Percentiles rank a stretch among this genome's conserved stretches.
These are phyloP conservation scores for Lacanobia oleracea DNA, from an alignment of 2,888 invertebrate genomes.

Conservation along the genomic window DNA sequence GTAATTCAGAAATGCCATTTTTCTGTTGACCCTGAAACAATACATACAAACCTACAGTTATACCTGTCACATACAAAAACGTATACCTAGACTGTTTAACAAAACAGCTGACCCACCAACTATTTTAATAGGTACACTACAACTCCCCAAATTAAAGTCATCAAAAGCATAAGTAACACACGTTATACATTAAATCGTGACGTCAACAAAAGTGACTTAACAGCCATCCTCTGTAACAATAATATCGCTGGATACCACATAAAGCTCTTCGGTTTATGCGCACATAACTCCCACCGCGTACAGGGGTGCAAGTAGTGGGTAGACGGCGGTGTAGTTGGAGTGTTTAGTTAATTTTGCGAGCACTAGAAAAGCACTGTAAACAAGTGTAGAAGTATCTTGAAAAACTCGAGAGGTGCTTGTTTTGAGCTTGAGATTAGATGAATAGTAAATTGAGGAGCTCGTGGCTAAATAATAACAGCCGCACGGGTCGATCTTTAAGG, in stretches of 20 bases:
- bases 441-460: background rate
- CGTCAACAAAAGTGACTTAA: constrained; percentile 71
- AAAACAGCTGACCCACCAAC: background rate
- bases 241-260: constrained; percentile 74
- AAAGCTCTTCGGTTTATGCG: constrained; percentile 77
- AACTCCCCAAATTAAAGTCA: constrained; percentile 17
- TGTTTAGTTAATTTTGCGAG: constrained; percentile 18
- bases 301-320: constrained; percentile 62
- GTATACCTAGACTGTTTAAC: too few relatives aligned
- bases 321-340: constrained; percentile 34
- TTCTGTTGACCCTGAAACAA: too few relatives aligned
- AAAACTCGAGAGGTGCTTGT: background rate
- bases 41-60: too few relatives aligned
- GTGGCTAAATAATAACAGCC: too few relatives aligned
- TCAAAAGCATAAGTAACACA: constrained; percentile 9
- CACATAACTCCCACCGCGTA: constrained; percentile 72
- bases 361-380: background rate
- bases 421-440: background rate
- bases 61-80: too few relatives aligned
- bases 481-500: too few relatives aligned
- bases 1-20: too few relatives aligned
- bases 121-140: background rate
- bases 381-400: background rate
- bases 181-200: constrained; percentile 66
- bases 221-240: constrained; percentile 73